Evolutionary conservation across 2,113 vertebrate genomes (phyloP).

Genomic region (Machaerirhynchus nigripectus): DNA sequence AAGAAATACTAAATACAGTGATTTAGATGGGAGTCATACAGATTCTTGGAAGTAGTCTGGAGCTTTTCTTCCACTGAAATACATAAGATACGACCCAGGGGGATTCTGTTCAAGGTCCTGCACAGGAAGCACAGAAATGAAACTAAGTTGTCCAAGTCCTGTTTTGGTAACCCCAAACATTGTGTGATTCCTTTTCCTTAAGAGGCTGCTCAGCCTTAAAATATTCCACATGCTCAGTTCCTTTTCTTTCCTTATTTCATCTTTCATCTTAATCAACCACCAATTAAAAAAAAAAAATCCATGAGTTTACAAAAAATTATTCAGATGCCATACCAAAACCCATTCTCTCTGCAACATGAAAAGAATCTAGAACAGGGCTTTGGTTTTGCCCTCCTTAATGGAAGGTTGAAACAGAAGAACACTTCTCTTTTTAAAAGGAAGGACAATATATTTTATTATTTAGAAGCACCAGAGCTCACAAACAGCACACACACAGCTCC

Average conservation of each 20-base stretch:
- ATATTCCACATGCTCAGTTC: not conserved
- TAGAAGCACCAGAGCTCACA: not conserved
- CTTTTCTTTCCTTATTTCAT: not conserved
- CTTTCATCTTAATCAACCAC: not conserved
- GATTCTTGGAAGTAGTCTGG: not conserved
- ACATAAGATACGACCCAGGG: accelerated
- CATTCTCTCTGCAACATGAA: not conserved
- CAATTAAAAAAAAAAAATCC: not conserved
- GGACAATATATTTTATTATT: not conserved
- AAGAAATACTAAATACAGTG: not conserved
- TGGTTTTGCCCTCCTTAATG: not conserved
- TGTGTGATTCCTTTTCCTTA: not conserved
- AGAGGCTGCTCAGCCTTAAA: not conserved
- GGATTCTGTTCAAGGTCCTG: not conserved
- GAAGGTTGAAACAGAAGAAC: not conserved
- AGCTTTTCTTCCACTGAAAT: not conserved
- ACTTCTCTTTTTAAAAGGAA: not conserved
- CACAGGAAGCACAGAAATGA: not conserved
- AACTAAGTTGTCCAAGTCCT: not conserved
- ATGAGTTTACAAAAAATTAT: not conserved
- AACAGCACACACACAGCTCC: not conserved
- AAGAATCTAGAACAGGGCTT: not conserved
- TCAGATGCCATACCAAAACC: not conserved
- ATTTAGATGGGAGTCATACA: not conserved
- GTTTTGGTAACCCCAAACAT: not conserved